Base-by-base conservation (phyloP, 2,888 invertebrate genomes). In the Charanyca ferruginea region DNA sequence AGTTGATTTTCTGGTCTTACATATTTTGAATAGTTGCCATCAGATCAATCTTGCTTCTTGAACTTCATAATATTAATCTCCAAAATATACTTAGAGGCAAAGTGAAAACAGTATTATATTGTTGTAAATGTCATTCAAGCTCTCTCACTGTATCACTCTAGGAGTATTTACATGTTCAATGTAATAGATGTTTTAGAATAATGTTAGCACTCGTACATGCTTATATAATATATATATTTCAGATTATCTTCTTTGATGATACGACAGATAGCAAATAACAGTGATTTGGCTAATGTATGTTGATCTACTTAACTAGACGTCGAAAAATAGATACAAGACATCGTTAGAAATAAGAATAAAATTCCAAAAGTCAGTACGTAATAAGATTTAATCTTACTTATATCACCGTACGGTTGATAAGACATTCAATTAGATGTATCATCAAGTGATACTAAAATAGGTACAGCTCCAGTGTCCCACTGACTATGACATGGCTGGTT, bases 61-160 rank as follows among this genome's bases (percentile, higher is more conserved):
- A 13, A 13, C 13, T 9, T 8, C 5, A 13, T 18, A 35, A 2
- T 20, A n/a, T 7, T 48, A 53, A 22, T 35, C 25, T 18, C 42
- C 16, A 11, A 28, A 42, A 53, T 52, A 47, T 52, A 52, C 48
- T 53, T 41, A 52, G 57, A 66, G 38, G 38, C 38, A 57, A 53
- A 41, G 20, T 48, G 52, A 22, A n/a, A 57, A 47, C 63, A 77
- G 57, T 62, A 69, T 75, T 57, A 68, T 55, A 67, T 66, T 59
- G 49, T 47, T 66, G 11, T 44, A 47, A 53, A 53, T 45, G 35
- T 28, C 11, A n/a, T 13, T 3, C 23, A n/a, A n/a, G n/a, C 16
- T n/a, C 16, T 16, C 11, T 42, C 42, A 11, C 13, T 73, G 7
- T 73, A 42, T 28, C 20, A n/a, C n/a, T 38, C 16, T 20, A 7